Base-by-base conservation (phyloP, 1,140 invertebrate genomes). In the Panagrolaimus sp. region DNA sequence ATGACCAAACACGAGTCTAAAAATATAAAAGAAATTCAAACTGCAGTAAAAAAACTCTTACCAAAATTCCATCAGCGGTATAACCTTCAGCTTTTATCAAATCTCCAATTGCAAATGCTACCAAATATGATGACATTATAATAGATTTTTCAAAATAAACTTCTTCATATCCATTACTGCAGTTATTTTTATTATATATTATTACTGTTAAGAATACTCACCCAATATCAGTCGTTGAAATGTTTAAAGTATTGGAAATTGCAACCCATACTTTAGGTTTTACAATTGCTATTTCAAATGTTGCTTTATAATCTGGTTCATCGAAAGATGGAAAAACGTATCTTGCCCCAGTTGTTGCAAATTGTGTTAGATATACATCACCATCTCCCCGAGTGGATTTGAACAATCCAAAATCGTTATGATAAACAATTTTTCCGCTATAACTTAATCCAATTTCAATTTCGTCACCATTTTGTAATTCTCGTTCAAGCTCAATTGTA, bases 311-410 rank as follows among this genome's bases (percentile, higher is more conserved):
- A n/a, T 63, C 8, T 9, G 62, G 62, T 31, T 63, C 62, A 63
- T 63, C 62, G 16, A 63, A 63, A 11, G 16, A 63, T n/a, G 62
- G 62, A 8, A 63, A 63, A 31, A 63, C 62, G 0, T 31, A 27
- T 43, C 62, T 11, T 0, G 38, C 62, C 9, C 42, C 62, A 9
- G 16, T 43, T 23, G 62, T 43, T 63, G 31, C 62, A 43, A 63
- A 63, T 20, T 63, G 16, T 31, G 62, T 63, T n/a, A 11, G 13
- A 43, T 42, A 42, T 14, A 42, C 16, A 43, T 43, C 27, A 63
- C 11, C 27, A 38, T 38, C 31, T 4, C 0, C 62, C 8, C 16
- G 62, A 16, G 11, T 27, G 13, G 62, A 42, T 42, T 43, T 42
- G 16, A 27, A 63, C 7, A 63, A 27, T 9, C 62, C 62, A 9